These are phyloP conservation scores for Thereva unica DNA, from an alignment of 2,888 invertebrate genomes.

Conservation along the genomic window DNA sequence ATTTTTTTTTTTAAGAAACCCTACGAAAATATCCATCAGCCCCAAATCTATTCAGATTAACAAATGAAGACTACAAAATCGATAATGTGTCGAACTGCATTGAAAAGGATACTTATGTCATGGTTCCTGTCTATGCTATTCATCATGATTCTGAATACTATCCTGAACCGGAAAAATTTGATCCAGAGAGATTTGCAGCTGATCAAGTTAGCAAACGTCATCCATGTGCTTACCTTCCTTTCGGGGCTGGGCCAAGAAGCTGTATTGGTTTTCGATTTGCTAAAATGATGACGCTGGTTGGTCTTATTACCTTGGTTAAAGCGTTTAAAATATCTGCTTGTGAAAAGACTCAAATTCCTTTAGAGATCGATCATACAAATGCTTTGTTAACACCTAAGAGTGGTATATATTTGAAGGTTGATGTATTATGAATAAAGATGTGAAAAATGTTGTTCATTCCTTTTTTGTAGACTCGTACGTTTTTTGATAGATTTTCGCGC, in stretches of 20 bases:
- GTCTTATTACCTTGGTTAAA: slow-evolving; percentile 48
- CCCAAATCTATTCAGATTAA: slow-evolving; percentile 50
- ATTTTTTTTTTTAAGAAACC: slow-evolving; percentile 52
- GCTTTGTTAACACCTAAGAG: not conserved
- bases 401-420: slow-evolving; percentile 36
- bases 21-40: slow-evolving; percentile 59
- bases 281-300: slow-evolving; percentile 52
- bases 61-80: slow-evolving; percentile 51
- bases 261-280: slow-evolving; percentile 56
- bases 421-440: not conserved
- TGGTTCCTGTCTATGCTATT: slow-evolving; percentile 54
- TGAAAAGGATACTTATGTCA: slow-evolving; percentile 51
- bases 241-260: slow-evolving; percentile 53
- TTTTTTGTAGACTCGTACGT: too few relatives aligned
- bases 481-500: too few relatives aligned
- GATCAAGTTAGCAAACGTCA: slow-evolving; percentile 48
- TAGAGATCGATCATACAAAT: slow-evolving; percentile 10
- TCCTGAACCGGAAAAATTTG: slow-evolving; percentile 56
- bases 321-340: slow-evolving; percentile 44
- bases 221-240: slow-evolving; percentile 51
- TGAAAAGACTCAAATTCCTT: slow-evolving; percentile 19
- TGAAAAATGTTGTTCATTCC: too few relatives aligned
- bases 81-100: slow-evolving; percentile 48
- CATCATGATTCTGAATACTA: slow-evolving; percentile 58
- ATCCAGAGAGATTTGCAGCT: slow-evolving; percentile 58